Conservation (phyloP, 1,140 invertebrate genomes). For the Ceratosolen fusciceps region DNA sequence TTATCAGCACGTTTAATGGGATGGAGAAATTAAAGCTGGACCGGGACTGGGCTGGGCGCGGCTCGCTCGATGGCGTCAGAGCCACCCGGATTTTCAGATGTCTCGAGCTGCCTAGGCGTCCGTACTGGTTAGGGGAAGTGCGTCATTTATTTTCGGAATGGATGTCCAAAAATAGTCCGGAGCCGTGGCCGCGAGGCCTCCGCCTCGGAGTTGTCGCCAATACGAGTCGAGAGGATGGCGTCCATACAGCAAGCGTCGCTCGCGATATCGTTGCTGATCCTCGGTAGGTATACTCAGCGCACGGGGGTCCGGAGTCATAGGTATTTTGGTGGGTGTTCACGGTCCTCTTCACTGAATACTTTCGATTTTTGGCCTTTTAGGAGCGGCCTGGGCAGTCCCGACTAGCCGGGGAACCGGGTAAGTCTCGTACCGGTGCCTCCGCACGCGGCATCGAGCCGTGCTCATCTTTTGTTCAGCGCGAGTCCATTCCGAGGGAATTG, state of each 20-base stretch:
- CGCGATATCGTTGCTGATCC: background rate
- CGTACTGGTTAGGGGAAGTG: background rate
- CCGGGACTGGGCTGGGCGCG: too few species aligned
- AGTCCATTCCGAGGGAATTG: too few species aligned
- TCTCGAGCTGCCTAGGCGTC: background rate
- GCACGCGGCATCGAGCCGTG: background rate
- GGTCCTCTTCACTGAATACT: too few species aligned
- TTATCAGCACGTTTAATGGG: too few species aligned
- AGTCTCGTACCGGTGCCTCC: too few species aligned
- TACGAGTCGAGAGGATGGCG: background rate
- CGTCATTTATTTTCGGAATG: background rate
- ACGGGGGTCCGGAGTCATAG: background rate
- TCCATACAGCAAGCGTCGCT: background rate
- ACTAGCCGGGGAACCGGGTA: too few species aligned
- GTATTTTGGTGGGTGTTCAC: too few species aligned
- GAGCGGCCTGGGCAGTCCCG: too few species aligned
- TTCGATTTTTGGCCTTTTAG: too few species aligned
- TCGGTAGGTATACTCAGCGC: background rate
- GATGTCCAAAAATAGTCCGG: background rate
- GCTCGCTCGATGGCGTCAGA: too few species aligned
- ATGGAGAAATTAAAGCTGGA: too few species aligned
- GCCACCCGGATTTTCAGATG: background rate
- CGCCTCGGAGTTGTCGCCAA: background rate
- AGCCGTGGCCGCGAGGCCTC: background rate
- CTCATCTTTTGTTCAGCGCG: background rate